Base-by-base conservation (phyloP, 2,797 vertebrate species). In the Megaceryle alcyon region DNA sequence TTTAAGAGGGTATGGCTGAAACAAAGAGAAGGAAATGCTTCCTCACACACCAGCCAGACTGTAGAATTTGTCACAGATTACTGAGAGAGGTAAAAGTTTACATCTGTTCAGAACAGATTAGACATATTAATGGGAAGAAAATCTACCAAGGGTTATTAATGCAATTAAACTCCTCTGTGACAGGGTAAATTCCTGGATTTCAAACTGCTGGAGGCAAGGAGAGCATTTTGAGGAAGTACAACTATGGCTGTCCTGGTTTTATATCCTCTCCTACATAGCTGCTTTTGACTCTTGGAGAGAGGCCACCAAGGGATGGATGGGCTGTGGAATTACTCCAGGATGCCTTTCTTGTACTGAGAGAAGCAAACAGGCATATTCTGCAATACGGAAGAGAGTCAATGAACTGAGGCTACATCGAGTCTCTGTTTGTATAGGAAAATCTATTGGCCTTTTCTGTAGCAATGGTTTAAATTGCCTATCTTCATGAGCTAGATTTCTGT, bases 111-210 rank as follows among this genome's bases (percentile, higher is more conserved):
- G 23, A 75, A 75, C 14, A 94, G 59, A 63, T 17, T 44, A 75
- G 31, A 49, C 5, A 56, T 54, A 59, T 73, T 78, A 25, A 59
- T 3, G 4, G 19, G 15, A 90, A 48, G 49, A 61, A 94, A 95
- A 93, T 54, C 49, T 76, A 26, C 46, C 8, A 9, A 86, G 77
- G 21, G 46, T 88, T 93, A 93, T 49, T 82, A 90, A 93, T 59
- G 43, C n/a, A 82, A 82, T 88, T 88, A 91, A 95, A 96, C 59
- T 59, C 81, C 95, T 92, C 75, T 92, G 86, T 66, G 59, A 82
- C 43, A 17, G 26, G 51, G 69, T 56, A 88, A 79, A 76, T 82
- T 82, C 86, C 66, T 92, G 46, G 51, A 84, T 1, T 71, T 53
- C 65, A 90, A 77, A 86, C 22, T 76, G 57, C 73, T 86, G 61